phyloP scores from a whole-genome alignment of 2,797 vertebrate genomes.

The Pteronotus mesoamericanus region DNA sequence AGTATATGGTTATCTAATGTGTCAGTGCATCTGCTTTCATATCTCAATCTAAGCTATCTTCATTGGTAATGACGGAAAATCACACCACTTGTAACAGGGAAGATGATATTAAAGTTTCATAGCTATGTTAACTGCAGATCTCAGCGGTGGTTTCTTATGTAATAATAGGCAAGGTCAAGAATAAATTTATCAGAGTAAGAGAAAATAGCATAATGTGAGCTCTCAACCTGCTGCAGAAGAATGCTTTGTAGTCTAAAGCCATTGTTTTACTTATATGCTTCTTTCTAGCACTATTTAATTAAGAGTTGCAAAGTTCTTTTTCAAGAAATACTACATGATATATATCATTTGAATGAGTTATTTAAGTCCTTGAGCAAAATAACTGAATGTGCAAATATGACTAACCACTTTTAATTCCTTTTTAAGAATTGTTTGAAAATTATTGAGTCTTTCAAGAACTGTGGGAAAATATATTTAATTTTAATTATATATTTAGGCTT shows the following conservation, averaged over 20 bases:
- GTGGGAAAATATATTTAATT: conserved; percentile 48
- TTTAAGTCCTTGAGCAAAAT: conserved; percentile 59
- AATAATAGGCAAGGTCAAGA: conserved; percentile 73
- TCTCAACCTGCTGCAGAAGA: conserved; percentile 65
- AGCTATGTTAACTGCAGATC: conserved; percentile 63
- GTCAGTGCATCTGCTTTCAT: conserved; percentile 66
- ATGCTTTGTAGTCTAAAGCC: conserved; percentile 67
- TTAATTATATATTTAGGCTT: conserved; percentile 64
- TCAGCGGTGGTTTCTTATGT: conserved; percentile 60
- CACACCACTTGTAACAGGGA: conserved; percentile 59
- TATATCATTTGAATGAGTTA: conserved; percentile 66
- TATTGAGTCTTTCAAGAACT: conserved; percentile 51
- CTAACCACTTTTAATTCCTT: conserved; percentile 65
- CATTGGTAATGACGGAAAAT: conserved; percentile 74
- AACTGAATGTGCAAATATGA: conserved; percentile 68
- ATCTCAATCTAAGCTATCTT: conserved; percentile 58
- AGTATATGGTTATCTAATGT: conserved; percentile 59
- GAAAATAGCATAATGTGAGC: conserved; percentile 74
- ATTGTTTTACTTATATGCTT: conserved; percentile 67
- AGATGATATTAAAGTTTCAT: conserved; percentile 73
- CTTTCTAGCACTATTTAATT: conserved; percentile 56
- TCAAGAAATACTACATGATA: conserved; percentile 14
- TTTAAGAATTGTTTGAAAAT: conserved; percentile 70
- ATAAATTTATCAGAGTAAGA: conserved; percentile 73
- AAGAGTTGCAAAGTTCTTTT: conserved; percentile 67